Percentiles rank a stretch among this genome's conserved stretches.
These are phyloP conservation scores for Liposcelis brunnea DNA, from an alignment of 2,888 invertebrate species.

Conservation along the genomic window DNA sequence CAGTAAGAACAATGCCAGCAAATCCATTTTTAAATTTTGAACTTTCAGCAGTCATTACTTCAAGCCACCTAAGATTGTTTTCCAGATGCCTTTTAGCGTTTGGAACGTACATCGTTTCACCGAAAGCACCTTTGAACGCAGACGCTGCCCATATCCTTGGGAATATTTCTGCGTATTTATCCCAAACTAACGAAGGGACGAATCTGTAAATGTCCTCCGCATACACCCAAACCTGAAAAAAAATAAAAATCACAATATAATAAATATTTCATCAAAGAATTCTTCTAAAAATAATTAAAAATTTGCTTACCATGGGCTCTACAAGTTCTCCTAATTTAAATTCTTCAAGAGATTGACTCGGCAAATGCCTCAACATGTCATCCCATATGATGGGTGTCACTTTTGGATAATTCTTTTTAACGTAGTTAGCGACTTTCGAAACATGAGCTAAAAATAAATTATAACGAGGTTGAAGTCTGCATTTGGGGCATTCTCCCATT, in stretches of 20 bases:
- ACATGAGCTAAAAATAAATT: constrained; percentile 46
- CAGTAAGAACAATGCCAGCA: constrained; percentile 37
- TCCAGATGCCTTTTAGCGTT: constrained; percentile 48
- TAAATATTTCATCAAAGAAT: no score
- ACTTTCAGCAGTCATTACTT: constrained; percentile 42
- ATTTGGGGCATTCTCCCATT: constrained; percentile 46
- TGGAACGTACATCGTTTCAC: constrained; percentile 48
- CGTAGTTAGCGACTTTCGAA: constrained; percentile 36
- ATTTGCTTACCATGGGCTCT: constrained; percentile 50
- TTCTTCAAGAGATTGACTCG: constrained; percentile 38
- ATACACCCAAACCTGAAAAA: constrained; percentile 48
- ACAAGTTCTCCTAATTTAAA: constrained; percentile 45
- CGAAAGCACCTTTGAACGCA: constrained; percentile 60
- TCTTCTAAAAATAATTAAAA: no score
- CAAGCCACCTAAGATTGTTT: constrained; percentile 51
- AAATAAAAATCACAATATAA: neutral
- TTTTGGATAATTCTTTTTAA: constrained; percentile 38
- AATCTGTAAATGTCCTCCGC: constrained; percentile 48
- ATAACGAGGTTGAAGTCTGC: constrained; percentile 33
- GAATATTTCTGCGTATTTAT: constrained; percentile 47
- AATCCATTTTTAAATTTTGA: constrained; percentile 33
- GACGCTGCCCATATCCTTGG: constrained; percentile 53
- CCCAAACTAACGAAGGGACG: constrained; percentile 35
- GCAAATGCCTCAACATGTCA: constrained; percentile 54
- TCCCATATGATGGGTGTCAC: constrained; percentile 58